These are phyloP conservation scores for Xestoiulus laeticollis DNA, from an alignment of 2,888 invertebrate genomes.

Conservation along the genomic window DNA sequence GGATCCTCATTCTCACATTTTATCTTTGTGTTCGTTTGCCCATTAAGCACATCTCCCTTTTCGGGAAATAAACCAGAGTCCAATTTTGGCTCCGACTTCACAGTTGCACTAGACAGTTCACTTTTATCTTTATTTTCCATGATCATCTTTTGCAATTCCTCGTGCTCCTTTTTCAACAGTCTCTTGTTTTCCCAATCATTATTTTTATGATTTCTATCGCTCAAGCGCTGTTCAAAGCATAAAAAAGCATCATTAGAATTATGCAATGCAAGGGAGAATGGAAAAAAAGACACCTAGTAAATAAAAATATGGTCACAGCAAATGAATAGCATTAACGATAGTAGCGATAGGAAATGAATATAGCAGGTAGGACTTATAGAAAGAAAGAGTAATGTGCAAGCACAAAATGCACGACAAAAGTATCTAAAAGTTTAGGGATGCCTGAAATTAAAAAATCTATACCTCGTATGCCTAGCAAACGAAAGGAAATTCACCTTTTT, in stretches of 20 bases:
- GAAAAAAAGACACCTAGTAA: neutral
- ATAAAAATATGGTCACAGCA: slow-evolving; percentile 52
- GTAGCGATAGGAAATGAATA: slow-evolving; percentile 52
- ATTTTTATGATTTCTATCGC: slow-evolving; percentile 52
- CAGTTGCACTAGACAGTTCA: slow-evolving; percentile 55
- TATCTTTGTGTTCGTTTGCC: slow-evolving; percentile 48
- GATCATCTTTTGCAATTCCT: slow-evolving; percentile 58
- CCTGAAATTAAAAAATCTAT: neutral
- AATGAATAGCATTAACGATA: slow-evolving; percentile 49
- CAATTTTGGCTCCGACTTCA: slow-evolving; percentile 55
- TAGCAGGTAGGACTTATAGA: neutral
- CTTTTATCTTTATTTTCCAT: slow-evolving; percentile 59
- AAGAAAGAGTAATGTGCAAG: neutral
- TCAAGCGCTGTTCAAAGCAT: slow-evolving; percentile 48
- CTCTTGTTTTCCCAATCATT: slow-evolving; percentile 53
- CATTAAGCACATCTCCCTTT: slow-evolving; percentile 51
- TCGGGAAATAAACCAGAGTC: slow-evolving; percentile 51
- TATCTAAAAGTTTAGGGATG: neutral
- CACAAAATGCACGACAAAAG: neutral
- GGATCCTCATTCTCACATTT: slow-evolving; percentile 50
- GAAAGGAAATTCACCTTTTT: neutral
- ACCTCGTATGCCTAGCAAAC: neutral
- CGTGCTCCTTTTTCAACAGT: slow-evolving; percentile 55
- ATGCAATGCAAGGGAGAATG: neutral
- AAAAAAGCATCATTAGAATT: slow-evolving; percentile 7